These are phyloP conservation scores for Corythornis madagascariensis DNA, from an alignment of 2,113 vertebrate genomes.

Conservation along the genomic window DNA sequence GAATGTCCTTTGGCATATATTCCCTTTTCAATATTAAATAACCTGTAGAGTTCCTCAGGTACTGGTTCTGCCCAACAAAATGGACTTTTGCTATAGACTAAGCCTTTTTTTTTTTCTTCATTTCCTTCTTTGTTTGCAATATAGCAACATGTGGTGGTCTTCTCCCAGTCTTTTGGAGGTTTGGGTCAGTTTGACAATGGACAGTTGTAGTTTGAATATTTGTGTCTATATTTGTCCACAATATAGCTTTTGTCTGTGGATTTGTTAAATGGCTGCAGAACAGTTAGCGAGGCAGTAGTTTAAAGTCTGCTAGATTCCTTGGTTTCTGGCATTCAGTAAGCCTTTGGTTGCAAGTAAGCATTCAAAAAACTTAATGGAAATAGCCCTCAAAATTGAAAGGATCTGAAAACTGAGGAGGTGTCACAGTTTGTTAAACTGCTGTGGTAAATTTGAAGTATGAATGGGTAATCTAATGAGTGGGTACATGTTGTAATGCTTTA, in stretches of 20 bases:
- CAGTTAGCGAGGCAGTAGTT: background rate
- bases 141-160: background rate
- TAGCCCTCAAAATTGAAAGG: background rate
- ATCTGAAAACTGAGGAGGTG: background rate
- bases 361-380: background rate
- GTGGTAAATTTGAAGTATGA: background rate
- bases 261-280: background rate
- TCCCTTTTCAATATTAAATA: background rate
- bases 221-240: background rate
- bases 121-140: background rate
- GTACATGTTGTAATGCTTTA: background rate
- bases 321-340: background rate
- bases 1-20: background rate
- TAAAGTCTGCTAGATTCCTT: background rate
- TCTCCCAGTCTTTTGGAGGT: background rate
- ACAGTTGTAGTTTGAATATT: background rate
- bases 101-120: background rate
- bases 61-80: background rate
- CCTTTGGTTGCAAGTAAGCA: background rate
- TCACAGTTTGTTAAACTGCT: background rate
- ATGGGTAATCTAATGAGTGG: background rate
- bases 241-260: constrained; percentile 1
- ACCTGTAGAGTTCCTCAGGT: background rate
- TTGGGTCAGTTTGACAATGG: background rate
- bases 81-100: background rate